Evolutionary conservation across 2,113 vertebrate species (phyloP), one percentile per base, ranked within the genome.

Genomic region (Atractosteus spatula): DNA sequence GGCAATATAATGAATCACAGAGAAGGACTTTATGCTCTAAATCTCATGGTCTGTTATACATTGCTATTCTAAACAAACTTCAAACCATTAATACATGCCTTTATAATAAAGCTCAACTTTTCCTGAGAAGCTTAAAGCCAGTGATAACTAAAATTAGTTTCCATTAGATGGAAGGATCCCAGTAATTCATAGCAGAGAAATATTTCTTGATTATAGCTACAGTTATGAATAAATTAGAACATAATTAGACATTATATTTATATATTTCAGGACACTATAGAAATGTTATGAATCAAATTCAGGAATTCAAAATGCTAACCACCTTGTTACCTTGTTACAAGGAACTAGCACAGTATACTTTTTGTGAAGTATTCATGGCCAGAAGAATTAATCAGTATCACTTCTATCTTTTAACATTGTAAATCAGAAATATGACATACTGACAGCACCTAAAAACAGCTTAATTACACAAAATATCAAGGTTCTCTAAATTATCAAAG

Each of bases 371-470:
- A 1, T 29, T 29, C 29, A 29, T 29, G 29, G 29, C 29, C 29
- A 29, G 29, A 29, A 29, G 29, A 29, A 29, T 29, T 29, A 0
- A 29, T 29, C 29, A 62, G 45, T 69, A 29, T 62, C 45, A 67
- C 45, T 16, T 56, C 67, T 44, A 16, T 63, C 45, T 74, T 57
- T 64, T 69, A 62, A 56, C 14, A 69, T 69, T 59, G 47, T 65
- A 74, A 69, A 74, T 74, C 8, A 74, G 44, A 8, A 16, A 62
- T 56, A 55, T 69, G 73, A 74, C 69, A 62, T 57, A 8, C 45
- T 69, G 51, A 73, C 72, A 73, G 72, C 72, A 55, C 65, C 57
- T 62, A 55, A 68, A 68, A 62, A 68, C 65, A 68, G 72, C 68
- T 68, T 68, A 73, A 73, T 73, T 73, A 62, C 66, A 55, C 51